phyloP scores from a whole-genome alignment of 2,797 vertebrate genomes.

The Poeciliopsis paucimaculata region DNA sequence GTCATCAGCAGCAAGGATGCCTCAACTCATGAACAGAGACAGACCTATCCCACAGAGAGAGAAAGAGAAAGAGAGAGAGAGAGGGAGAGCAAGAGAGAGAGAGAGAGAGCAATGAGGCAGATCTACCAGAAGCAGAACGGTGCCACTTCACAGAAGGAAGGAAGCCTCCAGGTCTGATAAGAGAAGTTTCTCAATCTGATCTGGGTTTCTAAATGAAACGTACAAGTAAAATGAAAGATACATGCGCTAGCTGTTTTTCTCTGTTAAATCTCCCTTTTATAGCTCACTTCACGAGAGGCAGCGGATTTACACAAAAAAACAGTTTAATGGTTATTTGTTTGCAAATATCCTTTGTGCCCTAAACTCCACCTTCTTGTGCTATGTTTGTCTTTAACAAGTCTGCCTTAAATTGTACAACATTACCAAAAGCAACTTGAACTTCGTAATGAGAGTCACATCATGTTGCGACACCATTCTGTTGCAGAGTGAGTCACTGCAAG shows the following conservation, averaged over 20 bases:
- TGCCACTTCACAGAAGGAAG: conserved; percentile 37
- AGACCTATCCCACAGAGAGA: conserved; percentile 49
- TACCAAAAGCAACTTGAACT: conserved; percentile 21
- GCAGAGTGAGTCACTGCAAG: conserved; percentile 26
- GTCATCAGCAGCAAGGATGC: conserved; percentile 59
- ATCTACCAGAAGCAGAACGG: conserved; percentile 29
- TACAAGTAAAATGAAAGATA: neutral
- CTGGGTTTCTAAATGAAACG: neutral
- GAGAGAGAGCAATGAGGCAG: neutral
- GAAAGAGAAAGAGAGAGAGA: conserved; percentile 8
- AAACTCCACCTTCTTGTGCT: neutral
- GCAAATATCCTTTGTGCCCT: neutral
- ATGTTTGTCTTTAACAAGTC: neutral
- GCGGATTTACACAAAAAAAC: neutral
- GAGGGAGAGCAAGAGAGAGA: neutral
- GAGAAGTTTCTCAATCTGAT: conserved; percentile 18
- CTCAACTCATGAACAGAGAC: conserved; percentile 49
- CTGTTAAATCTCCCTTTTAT: neutral
- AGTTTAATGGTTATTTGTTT: neutral
- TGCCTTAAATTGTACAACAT: conserved; percentile 5
- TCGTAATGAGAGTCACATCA: conserved; percentile 23
- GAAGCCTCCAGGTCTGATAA: conserved; percentile 22
- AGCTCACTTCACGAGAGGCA: neutral
- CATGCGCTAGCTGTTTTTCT: neutral
- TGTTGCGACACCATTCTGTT: conserved; percentile 34